A percentile compares a stretch with the other conserved stretches of the same genome.
Conservation (phyloP, 2,888 invertebrate genomes). For the Scaptomyza cyrtandrae region DNA sequence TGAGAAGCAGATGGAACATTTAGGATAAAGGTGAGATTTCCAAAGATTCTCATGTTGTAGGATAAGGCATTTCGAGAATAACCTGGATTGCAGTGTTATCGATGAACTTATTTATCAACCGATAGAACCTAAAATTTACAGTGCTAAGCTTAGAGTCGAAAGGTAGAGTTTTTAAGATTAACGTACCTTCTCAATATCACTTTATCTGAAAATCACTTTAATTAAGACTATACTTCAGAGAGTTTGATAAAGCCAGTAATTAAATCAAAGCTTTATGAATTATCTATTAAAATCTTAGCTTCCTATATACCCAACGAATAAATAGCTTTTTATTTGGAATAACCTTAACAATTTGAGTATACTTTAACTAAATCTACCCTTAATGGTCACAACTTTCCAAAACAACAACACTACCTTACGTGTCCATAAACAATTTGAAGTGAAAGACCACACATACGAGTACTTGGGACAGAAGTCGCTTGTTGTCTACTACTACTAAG, state of each 20-base stretch:
- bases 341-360: background rate
- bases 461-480: conserved; percentile 29
- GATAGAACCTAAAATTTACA: background rate
- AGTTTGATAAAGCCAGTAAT: background rate
- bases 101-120: background rate
- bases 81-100: background rate
- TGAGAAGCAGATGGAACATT: background rate
- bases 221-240: too few species aligned
- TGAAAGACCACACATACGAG: conserved; percentile 40
- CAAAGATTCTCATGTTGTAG: background rate
- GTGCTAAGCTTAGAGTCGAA: too few species aligned
- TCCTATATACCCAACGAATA: background rate
- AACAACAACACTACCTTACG: conserved; percentile 14
- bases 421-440: conserved; percentile 49
- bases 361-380: conserved; percentile 5
- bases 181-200: too few species aligned
- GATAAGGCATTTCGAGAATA: background rate
- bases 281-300: background rate
- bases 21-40: background rate
- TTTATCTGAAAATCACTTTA: too few species aligned
- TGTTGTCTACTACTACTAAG: conserved; percentile 37
- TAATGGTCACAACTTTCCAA: conserved; percentile 23
- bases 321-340: background rate
- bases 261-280: too few species aligned
- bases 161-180: too few species aligned